phyloP scores from a whole-genome alignment of 1,140 invertebrate species.

The Sitobion miscanthi region DNA sequence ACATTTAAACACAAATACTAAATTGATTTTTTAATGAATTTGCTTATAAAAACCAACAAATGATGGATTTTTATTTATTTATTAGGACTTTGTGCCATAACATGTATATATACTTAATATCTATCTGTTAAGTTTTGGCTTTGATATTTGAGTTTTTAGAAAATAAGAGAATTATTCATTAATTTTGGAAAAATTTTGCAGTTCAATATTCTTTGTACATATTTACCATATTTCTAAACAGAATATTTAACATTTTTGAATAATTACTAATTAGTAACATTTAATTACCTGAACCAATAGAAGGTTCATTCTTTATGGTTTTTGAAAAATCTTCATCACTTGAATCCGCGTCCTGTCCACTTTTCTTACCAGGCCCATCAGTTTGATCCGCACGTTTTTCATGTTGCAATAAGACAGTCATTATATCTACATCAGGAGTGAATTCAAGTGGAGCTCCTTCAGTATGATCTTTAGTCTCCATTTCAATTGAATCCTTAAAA shows the following conservation, averaged over 20 bases:
- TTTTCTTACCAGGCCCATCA: slow-evolving; percentile 68
- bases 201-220: not conserved
- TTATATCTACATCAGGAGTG: slow-evolving; percentile 82
- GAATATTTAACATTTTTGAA: not conserved
- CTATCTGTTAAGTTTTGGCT: not conserved
- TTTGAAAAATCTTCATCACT: slow-evolving; percentile 73
- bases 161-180: not conserved
- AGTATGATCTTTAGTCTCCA: slow-evolving; percentile 55
- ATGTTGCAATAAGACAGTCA: slow-evolving; percentile 87
- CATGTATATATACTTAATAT: not conserved
- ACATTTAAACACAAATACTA: not conserved
- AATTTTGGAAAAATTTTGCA: not conserved
- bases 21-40: not conserved
- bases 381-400: slow-evolving; percentile 80
- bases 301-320: slow-evolving; percentile 55
- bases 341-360: slow-evolving; percentile 75
- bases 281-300: slow-evolving; percentile 51
- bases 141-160: not conserved
- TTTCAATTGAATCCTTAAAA: slow-evolving; percentile 56
- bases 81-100: not conserved
- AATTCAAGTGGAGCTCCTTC: slow-evolving; percentile 57
- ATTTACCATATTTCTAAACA: not conserved
- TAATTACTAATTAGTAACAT: slow-evolving; percentile 25
- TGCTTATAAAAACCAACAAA: not conserved
- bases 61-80: not conserved